phyloP scores from a whole-genome alignment of 2,888 invertebrate species.

The Limnephilus auricula region DNA sequence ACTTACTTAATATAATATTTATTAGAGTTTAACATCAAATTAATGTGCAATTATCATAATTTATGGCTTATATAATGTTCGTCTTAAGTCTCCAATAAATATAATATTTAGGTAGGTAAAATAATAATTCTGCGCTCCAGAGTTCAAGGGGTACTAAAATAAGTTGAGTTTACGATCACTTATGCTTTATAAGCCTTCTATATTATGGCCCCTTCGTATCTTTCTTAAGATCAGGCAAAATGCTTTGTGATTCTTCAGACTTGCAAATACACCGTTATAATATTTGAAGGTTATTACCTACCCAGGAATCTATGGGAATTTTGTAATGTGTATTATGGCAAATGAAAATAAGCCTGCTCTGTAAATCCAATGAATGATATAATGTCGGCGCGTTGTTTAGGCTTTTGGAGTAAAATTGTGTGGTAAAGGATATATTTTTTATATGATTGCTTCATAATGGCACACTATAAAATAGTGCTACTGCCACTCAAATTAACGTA shows the following conservation, averaged over 20 bases:
- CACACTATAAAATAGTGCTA: too few relatives aligned
- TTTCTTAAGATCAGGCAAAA: background rate
- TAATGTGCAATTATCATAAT: conserved; percentile 37
- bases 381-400: background rate
- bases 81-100: background rate
- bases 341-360: background rate
- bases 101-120: background rate
- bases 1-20: background rate
- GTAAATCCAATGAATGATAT: background rate
- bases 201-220: background rate
- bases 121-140: conserved; percentile 4
- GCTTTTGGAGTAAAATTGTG: too few relatives aligned
- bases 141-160: background rate
- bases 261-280: background rate
- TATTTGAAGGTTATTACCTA: background rate
- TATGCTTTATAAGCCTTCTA: background rate
- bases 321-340: background rate
- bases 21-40: conserved; percentile 22
- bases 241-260: background rate
- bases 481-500: too few relatives aligned
- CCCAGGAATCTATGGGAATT: background rate
- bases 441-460: too few relatives aligned
- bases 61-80: conserved; percentile 15
- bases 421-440: too few relatives aligned
- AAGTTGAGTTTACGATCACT: conserved; percentile 16